Conservation (phyloP, 2,797 vertebrate genomes). For the Kryptolebias ocellatus region DNA sequence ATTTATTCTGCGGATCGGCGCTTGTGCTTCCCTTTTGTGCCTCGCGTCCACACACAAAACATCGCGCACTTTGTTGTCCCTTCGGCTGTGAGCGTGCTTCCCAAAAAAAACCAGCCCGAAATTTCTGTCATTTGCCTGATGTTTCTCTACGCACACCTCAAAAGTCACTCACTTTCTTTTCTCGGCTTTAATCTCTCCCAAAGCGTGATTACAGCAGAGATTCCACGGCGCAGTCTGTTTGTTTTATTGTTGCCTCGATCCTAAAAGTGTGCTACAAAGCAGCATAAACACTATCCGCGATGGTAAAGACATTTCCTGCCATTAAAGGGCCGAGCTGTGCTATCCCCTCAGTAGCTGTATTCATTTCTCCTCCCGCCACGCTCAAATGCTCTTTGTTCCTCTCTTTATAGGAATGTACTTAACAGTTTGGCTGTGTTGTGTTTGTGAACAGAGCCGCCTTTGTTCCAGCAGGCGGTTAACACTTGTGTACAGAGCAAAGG, state of each 20-base stretch:
- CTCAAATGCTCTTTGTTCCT: slow-evolving; percentile 79
- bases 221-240: slow-evolving; percentile 52
- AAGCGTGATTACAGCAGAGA: slow-evolving; percentile 49
- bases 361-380: slow-evolving; percentile 70
- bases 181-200: slow-evolving; percentile 22
- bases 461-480: slow-evolving; percentile 72
- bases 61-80: slow-evolving; percentile 48
- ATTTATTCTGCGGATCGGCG: slow-evolving; percentile 57
- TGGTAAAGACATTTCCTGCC: slow-evolving; percentile 73
- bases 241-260: slow-evolving; percentile 64
- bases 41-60: slow-evolving; percentile 29
- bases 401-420: slow-evolving; percentile 79
- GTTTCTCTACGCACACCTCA: slow-evolving; percentile 27
- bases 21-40: slow-evolving; percentile 39
- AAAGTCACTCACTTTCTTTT: slow-evolving; percentile 6
- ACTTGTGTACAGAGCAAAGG: slow-evolving; percentile 65
- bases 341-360: slow-evolving; percentile 74
- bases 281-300: slow-evolving; percentile 59
- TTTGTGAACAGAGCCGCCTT: slow-evolving; percentile 73
- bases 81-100: slow-evolving; percentile 24
- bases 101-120: slow-evolving; percentile 30
- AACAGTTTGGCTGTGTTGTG: slow-evolving; percentile 78
- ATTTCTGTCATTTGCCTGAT: slow-evolving; percentile 13
- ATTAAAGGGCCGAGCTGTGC: slow-evolving; percentile 70
- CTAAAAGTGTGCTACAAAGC: slow-evolving; percentile 50